phyloP scores from a whole-genome alignment of 2,113 vertebrate species.

The chimpanzee (Pan troglodytes) region DNA sequence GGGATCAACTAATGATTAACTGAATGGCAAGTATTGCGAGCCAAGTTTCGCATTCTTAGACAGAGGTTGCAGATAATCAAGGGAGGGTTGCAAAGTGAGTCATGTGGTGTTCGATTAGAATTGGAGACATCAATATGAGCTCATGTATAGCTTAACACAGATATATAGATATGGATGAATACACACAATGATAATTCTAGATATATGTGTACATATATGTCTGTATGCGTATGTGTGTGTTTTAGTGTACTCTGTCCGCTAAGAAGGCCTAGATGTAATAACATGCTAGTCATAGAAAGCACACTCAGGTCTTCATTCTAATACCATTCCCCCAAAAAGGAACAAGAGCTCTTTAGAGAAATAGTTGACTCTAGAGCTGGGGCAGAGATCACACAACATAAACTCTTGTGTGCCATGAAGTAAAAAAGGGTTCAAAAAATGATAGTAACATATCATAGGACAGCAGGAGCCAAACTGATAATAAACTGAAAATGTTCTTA shows the following conservation, averaged over 20 bases:
- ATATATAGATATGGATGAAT: not conserved
- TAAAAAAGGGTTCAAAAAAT: not conserved
- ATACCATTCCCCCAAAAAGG: not conserved
- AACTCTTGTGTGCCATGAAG: not conserved
- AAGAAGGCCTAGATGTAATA: not conserved
- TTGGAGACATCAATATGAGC: not conserved
- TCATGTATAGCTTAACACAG: not conserved
- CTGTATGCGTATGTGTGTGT: rapidly evolving
- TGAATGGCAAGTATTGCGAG: not conserved
- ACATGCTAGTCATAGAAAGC: not conserved
- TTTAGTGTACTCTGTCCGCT: not conserved
- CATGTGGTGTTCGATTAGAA: not conserved
- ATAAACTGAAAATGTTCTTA: not conserved
- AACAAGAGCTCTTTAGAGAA: not conserved
- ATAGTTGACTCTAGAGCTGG: not conserved
- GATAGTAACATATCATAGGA: not conserved
- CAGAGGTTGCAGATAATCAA: not conserved
- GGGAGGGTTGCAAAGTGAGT: not conserved
- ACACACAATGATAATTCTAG: not conserved
- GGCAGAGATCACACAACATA: not conserved
- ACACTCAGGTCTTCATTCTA: not conserved
- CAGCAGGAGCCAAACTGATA: not conserved
- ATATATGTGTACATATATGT: rapidly evolving
- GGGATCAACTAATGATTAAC: not conserved
- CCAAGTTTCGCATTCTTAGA: not conserved